phyloP scores from a whole-genome alignment of 1,140 invertebrate genomes.

The Hylyphantes graminicola region DNA sequence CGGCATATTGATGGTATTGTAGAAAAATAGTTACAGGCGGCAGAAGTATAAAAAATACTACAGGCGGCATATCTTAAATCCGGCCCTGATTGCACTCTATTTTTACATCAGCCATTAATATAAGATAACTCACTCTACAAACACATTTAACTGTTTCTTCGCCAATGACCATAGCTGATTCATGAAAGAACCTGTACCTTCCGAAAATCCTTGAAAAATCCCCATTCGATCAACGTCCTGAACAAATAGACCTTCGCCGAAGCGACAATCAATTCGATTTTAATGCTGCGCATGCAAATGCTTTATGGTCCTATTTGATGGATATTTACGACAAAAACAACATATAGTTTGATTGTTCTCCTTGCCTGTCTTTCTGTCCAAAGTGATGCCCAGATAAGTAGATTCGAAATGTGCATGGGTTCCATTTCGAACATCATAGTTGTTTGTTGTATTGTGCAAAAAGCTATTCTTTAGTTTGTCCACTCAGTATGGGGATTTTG shows the following conservation, averaged over 20 bases:
- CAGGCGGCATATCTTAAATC: too few species aligned
- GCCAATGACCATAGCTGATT: slow-evolving; percentile 8
- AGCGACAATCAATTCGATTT: slow-evolving; percentile 48
- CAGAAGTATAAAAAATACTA: too few species aligned
- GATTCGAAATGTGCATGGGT: too few species aligned
- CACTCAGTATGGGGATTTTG: too few species aligned
- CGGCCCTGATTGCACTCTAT: too few species aligned
- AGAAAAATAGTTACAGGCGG: too few species aligned
- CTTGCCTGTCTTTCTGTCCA: not conserved
- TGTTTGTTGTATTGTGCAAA: too few species aligned
- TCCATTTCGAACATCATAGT: too few species aligned
- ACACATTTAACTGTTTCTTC: slow-evolving; percentile 34
- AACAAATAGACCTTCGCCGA: slow-evolving; percentile 48
- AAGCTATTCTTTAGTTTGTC: too few species aligned
- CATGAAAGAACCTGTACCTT: not conserved
- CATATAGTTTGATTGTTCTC: slow-evolving; percentile 37
- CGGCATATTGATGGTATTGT: too few species aligned
- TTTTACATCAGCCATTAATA: too few species aligned
- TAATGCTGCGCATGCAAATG: slow-evolving; percentile 37
- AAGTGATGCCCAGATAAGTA: too few species aligned
- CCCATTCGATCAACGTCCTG: slow-evolving; percentile 38
- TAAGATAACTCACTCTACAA: not conserved
- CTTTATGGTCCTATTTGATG: slow-evolving; percentile 43
- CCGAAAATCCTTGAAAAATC: slow-evolving; percentile 46
- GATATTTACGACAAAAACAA: slow-evolving; percentile 46